Evolutionary conservation across 1,140 invertebrate genomes (phyloP).

Genomic region (Lucilia sericata): DNA sequence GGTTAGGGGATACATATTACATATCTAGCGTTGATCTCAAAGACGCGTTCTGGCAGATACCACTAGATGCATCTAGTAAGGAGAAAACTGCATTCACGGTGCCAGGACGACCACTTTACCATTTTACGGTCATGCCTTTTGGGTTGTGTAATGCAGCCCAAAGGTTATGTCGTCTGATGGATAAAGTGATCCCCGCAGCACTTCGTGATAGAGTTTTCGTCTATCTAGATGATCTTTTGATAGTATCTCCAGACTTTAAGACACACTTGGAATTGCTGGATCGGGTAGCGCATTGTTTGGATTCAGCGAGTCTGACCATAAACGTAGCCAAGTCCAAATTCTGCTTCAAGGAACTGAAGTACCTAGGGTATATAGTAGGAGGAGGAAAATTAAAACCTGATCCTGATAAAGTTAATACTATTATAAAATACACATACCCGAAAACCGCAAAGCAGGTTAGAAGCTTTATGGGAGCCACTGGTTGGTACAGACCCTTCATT

Average conservation of each 20-base stretch:
- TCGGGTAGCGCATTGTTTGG: no score
- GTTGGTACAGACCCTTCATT: no score
- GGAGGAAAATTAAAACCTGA: constrained; percentile 25
- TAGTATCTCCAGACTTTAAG: no score
- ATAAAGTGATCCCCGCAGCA: constrained; percentile 63
- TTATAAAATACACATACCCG: constrained; percentile 52
- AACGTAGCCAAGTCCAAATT: constrained; percentile 56
- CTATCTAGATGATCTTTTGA: constrained; percentile 49
- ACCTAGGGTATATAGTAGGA: constrained; percentile 56
- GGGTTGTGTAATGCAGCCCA: constrained; percentile 53
- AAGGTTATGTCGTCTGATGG: constrained; percentile 47
- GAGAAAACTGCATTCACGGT: no score
- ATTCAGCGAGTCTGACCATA: no score
- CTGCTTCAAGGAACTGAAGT: neutral
- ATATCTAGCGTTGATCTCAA: no score
- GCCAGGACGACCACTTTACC: no score
- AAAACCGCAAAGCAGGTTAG: constrained; percentile 57
- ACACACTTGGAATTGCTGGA: no score
- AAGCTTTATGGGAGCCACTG: constrained; percentile 68
- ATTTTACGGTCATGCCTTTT: constrained; percentile 44
- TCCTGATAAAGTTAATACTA: constrained; percentile 44
- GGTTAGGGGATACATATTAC: no score
- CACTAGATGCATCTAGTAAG: no score
- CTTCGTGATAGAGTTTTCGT: constrained; percentile 52
- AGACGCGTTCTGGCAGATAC: no score